Conservation (phyloP, 2,888 invertebrate species). For the Idaea aversata region DNA sequence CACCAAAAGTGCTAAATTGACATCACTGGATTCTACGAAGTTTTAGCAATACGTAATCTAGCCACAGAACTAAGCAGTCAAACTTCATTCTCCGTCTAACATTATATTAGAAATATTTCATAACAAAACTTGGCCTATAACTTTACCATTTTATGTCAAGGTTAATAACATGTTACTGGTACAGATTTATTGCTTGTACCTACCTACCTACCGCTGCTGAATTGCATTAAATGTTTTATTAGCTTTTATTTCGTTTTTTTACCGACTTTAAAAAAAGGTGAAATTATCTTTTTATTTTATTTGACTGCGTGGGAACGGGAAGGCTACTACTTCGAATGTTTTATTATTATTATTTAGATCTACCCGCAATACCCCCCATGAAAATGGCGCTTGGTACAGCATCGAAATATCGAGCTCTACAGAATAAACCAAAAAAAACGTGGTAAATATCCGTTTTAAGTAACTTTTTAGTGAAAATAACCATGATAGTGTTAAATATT, state of each 20-base stretch:
- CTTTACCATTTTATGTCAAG: neutral
- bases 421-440: too few relatives aligned
- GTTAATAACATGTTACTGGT: neutral
- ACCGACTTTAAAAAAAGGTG: neutral
- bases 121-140: conserved; percentile 17
- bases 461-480: too few relatives aligned
- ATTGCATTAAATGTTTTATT: neutral
- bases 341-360: too few relatives aligned
- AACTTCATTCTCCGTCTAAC: neutral
- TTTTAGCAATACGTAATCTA: neutral
- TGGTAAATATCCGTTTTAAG: too few relatives aligned
- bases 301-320: too few relatives aligned
- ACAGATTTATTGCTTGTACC: neutral
- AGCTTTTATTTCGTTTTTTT: neutral
- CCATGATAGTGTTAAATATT: too few relatives aligned
- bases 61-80: neutral
- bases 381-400: too few relatives aligned
- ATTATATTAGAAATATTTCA: neutral
- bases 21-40: neutral
- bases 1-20: too few relatives aligned
- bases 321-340: too few relatives aligned
- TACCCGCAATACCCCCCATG: too few relatives aligned
- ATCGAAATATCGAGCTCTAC: too few relatives aligned
- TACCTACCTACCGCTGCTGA: neutral
- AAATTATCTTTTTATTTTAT: too few relatives aligned